A percentile compares a stretch with the other conserved stretches of the same genome.
phyloP scores from a whole-genome alignment of 2,113 vertebrate genomes.

The Ovis canadensis region DNA sequence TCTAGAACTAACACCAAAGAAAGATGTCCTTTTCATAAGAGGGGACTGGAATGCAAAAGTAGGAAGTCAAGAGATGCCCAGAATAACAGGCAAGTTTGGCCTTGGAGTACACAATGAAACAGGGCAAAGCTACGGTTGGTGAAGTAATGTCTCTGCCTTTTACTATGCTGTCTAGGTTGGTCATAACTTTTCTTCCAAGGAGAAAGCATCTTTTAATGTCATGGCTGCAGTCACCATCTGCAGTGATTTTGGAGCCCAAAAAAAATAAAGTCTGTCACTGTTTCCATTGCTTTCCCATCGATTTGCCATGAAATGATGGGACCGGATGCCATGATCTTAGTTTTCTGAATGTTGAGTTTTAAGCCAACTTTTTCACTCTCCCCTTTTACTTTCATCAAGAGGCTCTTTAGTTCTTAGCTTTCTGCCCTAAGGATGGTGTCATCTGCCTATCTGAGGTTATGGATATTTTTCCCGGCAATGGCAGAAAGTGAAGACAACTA shows the following conservation, averaged over 20 bases:
- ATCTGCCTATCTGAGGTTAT: background rate
- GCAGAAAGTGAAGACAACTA: background rate
- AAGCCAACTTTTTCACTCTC: background rate
- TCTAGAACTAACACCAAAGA: background rate
- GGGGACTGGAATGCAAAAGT: background rate
- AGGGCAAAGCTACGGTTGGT: background rate
- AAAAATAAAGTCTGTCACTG: background rate
- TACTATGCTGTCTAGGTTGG: background rate
- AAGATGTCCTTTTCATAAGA: background rate
- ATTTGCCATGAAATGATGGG: background rate
- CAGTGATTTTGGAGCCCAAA: fast-evolving
- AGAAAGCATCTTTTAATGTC: background rate
- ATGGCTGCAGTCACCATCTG: background rate
- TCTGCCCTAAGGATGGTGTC: background rate
- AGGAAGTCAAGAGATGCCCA: background rate
- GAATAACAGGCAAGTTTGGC: background rate
- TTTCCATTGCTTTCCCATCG: background rate
- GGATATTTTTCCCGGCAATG: background rate
- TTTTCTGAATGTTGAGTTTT: background rate
- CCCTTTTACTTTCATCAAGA: background rate
- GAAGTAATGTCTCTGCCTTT: background rate
- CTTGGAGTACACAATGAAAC: background rate
- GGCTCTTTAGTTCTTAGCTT: background rate
- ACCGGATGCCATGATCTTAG: background rate
- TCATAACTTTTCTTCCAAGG: background rate